Evolutionary conservation across 1,140 invertebrate species (phyloP), one percentile per base, ranked within the genome.

Genomic region (Chironomus striatipennis): DNA sequence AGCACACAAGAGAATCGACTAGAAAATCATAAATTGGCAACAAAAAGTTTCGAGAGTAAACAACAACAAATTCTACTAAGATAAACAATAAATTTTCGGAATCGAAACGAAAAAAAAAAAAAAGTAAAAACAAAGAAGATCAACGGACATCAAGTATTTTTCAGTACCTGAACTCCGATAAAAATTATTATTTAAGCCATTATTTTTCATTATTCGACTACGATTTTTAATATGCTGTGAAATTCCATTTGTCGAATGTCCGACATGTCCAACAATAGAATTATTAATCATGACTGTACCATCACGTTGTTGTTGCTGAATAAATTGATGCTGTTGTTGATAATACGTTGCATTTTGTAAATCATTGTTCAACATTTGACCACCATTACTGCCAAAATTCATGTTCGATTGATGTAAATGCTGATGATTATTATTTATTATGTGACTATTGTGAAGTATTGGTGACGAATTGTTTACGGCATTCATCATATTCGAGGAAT

Each of bases 161-260:
- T 5, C n/a, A n/a, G 47, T 57, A 57, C 65, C 65, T 70, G 65
- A 70, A 70, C 65, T 70, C 18, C 65, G 17, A 70, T 70, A 70
- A 70, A 70, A 70, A 21, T 70, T 70, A 70, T 70, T 70, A 70
- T 70, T 70, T 70, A 70, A 70, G 10, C 65, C 65, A 70, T 70
- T 70, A 70, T 70, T 70, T 70, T 70, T 70, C 65, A 70, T 70
- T 21, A 70, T 18, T 6, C 65, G 65, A 70, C 18, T 70, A 9
- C 79, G 83, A 84, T 81, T 85, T 81, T 78, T 83, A 79, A 81
- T 83, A 85, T 81, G 83, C 82, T 80, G 85, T 85, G 65, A 9
- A 18, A 70, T 15, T 20, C 65, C 65, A 70, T 70, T 70, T 18
- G 17, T 70, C 74, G 83, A 79, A 76, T 84, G 83, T 18, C 65